Evolutionary conservation across 2,888 invertebrate species (phyloP), one percentile per base, ranked within the genome.

Genomic region (Coenonympha glycerion): DNA sequence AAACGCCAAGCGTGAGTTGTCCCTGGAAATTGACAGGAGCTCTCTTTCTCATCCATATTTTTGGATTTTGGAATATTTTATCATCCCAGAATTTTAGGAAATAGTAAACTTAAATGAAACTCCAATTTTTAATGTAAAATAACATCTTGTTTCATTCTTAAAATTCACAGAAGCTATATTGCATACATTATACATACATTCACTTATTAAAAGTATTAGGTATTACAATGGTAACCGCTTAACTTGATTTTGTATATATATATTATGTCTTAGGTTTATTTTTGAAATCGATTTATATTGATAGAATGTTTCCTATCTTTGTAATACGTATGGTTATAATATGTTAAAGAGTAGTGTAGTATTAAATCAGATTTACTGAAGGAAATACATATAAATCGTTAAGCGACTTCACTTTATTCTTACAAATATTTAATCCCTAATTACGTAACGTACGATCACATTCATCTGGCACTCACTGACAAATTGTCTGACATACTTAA

Each of bases 101-200:
- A 13, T 9, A 39, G 22, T 5, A 8, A 5, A 6, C 2, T 8
- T 8, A 50, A 63, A 57, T 61, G 41, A 74, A 70, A 69, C 48
- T 26, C 34, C 6, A 16, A 39, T 21, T 21, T 33, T 41, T 64
- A 82, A 69, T 82, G 73, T 81, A 85, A 86, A 86, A 86, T 85
- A 86, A 84, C 82, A 71, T 79, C 79, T 79, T 77, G 78, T 79
- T 80, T 78, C 69, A 67, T 78, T 73, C 71, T 69, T 74, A 52
- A 71, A 70, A 71, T 70, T 45, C 70, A 73, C 71, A 71, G 73
- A 83, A 83, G 81, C 83, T 70, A 73, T 81, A 73, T 75, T 63
- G 75, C 68, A 69, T 79, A 77, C 71, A 75, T 74, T 34, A 34
- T 34, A 79, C 76, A 72, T 75, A 75, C 74, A 76, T 73, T 64